Conservation (phyloP, 2,888 invertebrate genomes). For the Augochlorella aurata region DNA sequence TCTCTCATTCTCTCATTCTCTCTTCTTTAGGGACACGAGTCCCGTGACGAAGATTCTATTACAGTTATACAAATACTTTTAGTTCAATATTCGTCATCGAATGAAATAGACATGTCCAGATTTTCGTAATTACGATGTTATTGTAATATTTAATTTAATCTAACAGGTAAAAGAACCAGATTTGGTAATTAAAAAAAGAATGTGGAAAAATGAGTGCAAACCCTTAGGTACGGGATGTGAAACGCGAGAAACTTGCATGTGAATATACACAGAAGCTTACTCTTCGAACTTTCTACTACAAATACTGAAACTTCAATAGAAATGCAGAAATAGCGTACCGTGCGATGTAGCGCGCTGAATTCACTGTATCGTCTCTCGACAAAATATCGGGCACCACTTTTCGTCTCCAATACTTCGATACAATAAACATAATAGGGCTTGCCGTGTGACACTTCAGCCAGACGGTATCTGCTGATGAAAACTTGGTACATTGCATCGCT, state of each 20-base stretch:
- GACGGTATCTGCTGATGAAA: conserved; percentile 81
- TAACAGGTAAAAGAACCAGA: background rate
- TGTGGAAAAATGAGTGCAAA: background rate
- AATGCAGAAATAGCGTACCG: conserved; percentile 78
- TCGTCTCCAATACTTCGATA: conserved; percentile 79
- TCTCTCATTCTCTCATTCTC: background rate
- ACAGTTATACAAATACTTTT: background rate
- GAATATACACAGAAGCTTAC: background rate
- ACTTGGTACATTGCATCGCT: conserved; percentile 80
- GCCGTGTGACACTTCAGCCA: conserved; percentile 80
- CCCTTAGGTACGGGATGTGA: background rate
- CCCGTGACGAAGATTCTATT: background rate
- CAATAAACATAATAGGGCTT: conserved; percentile 83
- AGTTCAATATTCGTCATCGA: background rate
- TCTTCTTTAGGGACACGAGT: background rate
- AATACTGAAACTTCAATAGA: background rate
- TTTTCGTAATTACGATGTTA: background rate
- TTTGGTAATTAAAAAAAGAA: background rate
- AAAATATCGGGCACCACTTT: conserved; percentile 78
- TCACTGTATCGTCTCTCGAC: conserved; percentile 84
- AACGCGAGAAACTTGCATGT: background rate
- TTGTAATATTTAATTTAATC: background rate
- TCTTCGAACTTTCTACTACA: background rate
- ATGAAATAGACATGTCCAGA: background rate
- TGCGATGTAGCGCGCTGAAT: conserved; percentile 84